Evolutionary conservation across 2,113 vertebrate genomes (phyloP).

Genomic region (Glaucidium brasilianum): DNA sequence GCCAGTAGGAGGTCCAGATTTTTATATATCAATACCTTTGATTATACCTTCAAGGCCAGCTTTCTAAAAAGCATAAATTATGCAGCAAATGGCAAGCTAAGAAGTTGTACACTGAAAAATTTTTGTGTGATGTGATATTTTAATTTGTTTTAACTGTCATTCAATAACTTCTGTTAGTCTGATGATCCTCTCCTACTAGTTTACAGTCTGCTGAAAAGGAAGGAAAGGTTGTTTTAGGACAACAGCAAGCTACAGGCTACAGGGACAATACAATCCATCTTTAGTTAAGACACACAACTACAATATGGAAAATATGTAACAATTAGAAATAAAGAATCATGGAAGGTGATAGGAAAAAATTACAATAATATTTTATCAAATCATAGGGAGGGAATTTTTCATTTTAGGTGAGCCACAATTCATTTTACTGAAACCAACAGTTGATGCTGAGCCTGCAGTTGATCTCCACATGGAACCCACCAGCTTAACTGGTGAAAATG

Average conservation of each 20-base stretch:
- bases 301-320: neutral
- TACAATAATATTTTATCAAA: neutral
- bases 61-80: conserved; percentile 34
- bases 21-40: neutral
- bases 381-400: neutral
- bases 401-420: neutral
- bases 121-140: neutral
- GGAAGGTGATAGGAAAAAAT: neutral
- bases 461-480: neutral
- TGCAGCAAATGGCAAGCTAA: neutral
- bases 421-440: neutral
- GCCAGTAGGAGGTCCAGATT: neutral
- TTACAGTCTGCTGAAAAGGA: neutral
- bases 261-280: neutral
- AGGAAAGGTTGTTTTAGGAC: neutral
- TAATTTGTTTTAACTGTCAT: conserved; percentile 2
- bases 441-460: neutral
- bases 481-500: neutral
- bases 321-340: neutral
- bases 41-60: neutral
- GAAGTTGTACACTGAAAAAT: neutral
- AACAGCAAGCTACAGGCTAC: neutral
- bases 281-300: neutral
- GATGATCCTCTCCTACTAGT: neutral
- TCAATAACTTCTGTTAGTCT: neutral